Evolutionary conservation across 2,888 invertebrate species (phyloP), one percentile per base, ranked within the genome.

Genomic region (Drosophila niveifrons): DNA sequence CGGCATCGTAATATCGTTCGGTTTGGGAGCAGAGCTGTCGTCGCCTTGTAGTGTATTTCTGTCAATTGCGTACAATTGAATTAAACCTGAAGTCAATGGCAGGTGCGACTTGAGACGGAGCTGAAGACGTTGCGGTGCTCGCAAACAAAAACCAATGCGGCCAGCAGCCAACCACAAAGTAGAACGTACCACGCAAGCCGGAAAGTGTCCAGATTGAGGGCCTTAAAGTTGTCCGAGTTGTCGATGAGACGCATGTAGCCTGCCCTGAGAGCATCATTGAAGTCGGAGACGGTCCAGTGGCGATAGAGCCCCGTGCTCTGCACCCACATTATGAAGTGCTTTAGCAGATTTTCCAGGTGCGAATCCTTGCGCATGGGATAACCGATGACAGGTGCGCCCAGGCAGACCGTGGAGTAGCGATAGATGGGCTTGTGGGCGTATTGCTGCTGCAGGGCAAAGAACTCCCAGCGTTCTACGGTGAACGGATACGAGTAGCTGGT

Each of bases 401-500:
- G 74, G 50, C 90, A 91, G 3, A 89, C 90, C 1, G 78, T 63
- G 6, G 90, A 85, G 29, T 71, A 84, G 0, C 89, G 80, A 58
- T 82, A 90, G 17, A 90, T 80, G 10, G 90, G 88, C 28, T 84
- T 82, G 10, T 74, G 72, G 10, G 91, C 79, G 10, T 88, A 90
- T 8, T 90, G 89, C 41, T 90, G 91, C 18, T 91, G 91, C 7
- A 89, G 63, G 0, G 78, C 66, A 7, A 90, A 76, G 63, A 91
- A 90, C 8, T 72, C 46, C 90, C 90, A 90, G 18, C 89, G 87
- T 17, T 90, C 91, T 17, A 77, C 69, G 17, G 90, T 87, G 51
- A 80, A 76, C 1, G 90, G 78, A 67, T 90, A 90, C 1, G 89
- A 71, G 51, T 78, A 90, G 51, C 82, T 78, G n/a, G 29, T 70